Conservation (phyloP, 2,113 vertebrate genomes). For the Mirounga angustirostris region DNA sequence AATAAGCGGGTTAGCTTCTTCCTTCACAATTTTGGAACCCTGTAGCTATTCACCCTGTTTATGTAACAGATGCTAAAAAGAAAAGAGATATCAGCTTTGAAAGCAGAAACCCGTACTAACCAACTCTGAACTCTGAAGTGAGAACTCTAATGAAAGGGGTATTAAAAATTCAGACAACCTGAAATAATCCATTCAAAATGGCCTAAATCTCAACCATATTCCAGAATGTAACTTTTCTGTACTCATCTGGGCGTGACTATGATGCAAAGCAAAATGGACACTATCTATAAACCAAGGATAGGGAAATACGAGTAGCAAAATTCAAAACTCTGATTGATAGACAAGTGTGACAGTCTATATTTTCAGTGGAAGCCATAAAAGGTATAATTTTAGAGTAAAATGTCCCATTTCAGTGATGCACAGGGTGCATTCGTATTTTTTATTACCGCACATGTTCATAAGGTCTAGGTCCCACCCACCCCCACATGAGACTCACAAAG, state of each 20-base stretch:
- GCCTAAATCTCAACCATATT: background rate
- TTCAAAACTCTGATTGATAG: background rate
- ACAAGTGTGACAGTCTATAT: background rate
- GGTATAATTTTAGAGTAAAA: background rate
- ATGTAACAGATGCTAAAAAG: slow-evolving; percentile 61
- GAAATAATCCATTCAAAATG: slow-evolving; percentile 66
- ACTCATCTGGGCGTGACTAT: background rate
- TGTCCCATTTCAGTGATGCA: background rate
- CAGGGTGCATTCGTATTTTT: background rate
- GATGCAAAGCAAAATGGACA: background rate
- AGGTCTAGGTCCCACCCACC: background rate
- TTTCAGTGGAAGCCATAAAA: background rate
- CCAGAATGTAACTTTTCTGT: slow-evolving; percentile 9
- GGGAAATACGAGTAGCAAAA: background rate
- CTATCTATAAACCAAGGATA: slow-evolving; percentile 51
- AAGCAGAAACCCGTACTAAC: slow-evolving; percentile 59
- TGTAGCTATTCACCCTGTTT: slow-evolving; percentile 32
- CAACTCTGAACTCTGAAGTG: slow-evolving; percentile 64
- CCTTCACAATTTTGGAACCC: slow-evolving; percentile 17
- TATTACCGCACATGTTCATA: background rate
- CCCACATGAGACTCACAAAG: background rate
- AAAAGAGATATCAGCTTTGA: slow-evolving; percentile 60
- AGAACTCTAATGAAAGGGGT: slow-evolving; percentile 58
- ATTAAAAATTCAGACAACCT: slow-evolving; percentile 77
- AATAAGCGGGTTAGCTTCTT: background rate